Evolutionary conservation across 2,888 invertebrate species (phyloP), one percentile per base, ranked within the genome.

Genomic region (Plutella xylostella): DNA sequence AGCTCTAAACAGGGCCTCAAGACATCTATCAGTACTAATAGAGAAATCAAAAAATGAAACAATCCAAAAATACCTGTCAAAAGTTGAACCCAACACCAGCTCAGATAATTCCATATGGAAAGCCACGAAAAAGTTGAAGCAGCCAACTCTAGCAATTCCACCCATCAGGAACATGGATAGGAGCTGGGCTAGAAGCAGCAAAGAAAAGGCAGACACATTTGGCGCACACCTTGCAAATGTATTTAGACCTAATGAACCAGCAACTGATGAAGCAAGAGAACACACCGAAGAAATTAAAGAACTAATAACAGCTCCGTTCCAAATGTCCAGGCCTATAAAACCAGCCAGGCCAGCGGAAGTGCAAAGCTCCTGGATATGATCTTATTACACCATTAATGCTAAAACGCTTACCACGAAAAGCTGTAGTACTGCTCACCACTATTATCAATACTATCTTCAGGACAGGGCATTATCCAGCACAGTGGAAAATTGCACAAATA

Each of bases 401-500:
- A 4, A 22, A 42, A 31, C 18, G 19, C 17, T 18, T 42, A n/a
- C 41, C 41, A 18, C 15, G 9, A n/a, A 31, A 42, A 42, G 19
- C 11, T 6, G 4, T 42, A 3, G 31, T 31, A 11, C n/a, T 31
- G 18, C 41, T 42, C 3, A 31, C 41, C 12, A 11, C 9, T 11
- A 19, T 42, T 9, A 31, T 40, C 7, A 40, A 40, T 18, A 19
- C 40, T 14, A 25, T 40, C 4, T 18, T 40, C 12, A 18, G 42
- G 9, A 31, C 21, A 11, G 20, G 28, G 15, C 9, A 19, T 3
- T 31, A 28, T 15, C 42, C 42, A 19, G 25, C 12, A 20, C n/a
- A n/a, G n/a, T 33, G 33, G 19, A 42, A 42, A 14, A 30, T 42
- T 14, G 30, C 42, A 5, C 42, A 42, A 14, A 42, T 42, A 3